These are phyloP conservation scores for Calidris pugnax DNA, from an alignment of 2,113 vertebrate species.

Conservation along the genomic window DNA sequence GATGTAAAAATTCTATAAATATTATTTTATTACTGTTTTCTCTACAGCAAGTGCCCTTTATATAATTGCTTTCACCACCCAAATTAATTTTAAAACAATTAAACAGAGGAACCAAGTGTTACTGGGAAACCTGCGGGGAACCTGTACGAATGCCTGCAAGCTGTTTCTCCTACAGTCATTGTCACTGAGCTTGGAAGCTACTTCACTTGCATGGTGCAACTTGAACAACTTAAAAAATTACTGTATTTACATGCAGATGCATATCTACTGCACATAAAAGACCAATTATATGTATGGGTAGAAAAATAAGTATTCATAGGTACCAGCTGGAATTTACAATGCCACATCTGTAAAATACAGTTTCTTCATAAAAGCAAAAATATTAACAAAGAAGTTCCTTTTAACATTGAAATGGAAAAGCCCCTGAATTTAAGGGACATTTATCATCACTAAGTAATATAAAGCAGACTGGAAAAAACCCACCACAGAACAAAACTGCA, in stretches of 20 bases:
- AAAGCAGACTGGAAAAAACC: background rate
- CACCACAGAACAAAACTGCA: background rate
- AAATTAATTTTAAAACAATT: background rate
- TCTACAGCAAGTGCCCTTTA: background rate
- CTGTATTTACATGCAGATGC: background rate
- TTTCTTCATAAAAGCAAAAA: background rate
- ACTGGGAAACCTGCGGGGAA: background rate
- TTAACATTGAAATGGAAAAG: background rate
- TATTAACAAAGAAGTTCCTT: background rate
- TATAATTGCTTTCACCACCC: background rate
- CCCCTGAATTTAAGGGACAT: background rate
- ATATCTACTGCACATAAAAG: background rate
- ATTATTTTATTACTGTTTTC: background rate
- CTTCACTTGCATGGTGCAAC: background rate
- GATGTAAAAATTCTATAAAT: background rate
- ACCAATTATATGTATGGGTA: background rate
- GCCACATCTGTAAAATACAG: background rate
- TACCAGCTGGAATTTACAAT: background rate
- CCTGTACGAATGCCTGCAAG: background rate
- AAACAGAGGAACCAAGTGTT: background rate
- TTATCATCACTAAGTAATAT: background rate
- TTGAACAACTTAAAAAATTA: background rate
- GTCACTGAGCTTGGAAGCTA: background rate
- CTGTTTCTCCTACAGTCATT: background rate
- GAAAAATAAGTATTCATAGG: background rate